Evolutionary conservation across 2,888 invertebrate species (phyloP).

Genomic region (Ormyrus labotus): DNA sequence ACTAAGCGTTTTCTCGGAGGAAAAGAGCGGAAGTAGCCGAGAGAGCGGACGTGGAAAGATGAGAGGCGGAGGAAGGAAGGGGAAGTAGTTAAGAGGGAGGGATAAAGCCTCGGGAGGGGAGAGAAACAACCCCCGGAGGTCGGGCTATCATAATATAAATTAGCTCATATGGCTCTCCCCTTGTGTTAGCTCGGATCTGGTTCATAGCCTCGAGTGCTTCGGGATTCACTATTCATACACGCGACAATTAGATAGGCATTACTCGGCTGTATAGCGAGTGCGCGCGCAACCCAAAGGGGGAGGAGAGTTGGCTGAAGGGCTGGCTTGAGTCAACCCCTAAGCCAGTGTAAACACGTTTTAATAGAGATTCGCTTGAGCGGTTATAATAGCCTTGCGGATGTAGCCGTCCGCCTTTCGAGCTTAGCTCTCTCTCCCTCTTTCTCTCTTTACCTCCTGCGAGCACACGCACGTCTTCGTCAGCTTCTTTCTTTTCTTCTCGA

Average conservation of each 20-base stretch:
- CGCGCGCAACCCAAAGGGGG: slow-evolving; percentile 61
- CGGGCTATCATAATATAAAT: slow-evolving; percentile 76
- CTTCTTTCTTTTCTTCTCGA: slow-evolving; percentile 24
- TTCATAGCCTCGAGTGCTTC: slow-evolving; percentile 75
- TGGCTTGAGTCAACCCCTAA: slow-evolving; percentile 75
- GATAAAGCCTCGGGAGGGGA: slow-evolving; percentile 66
- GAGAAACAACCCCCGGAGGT: slow-evolving; percentile 60
- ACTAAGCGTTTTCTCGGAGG: slow-evolving; percentile 52
- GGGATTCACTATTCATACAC: slow-evolving; percentile 76
- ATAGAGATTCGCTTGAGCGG: slow-evolving; percentile 77
- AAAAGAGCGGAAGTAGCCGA: slow-evolving; percentile 50
- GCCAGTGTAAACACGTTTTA: slow-evolving; percentile 77
- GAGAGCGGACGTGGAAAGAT: slow-evolving; percentile 62
- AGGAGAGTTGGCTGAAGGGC: slow-evolving; percentile 69
- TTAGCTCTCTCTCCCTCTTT: slow-evolving; percentile 4
- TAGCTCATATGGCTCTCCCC: slow-evolving; percentile 74
- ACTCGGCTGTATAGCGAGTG: slow-evolving; percentile 61
- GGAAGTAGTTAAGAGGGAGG: slow-evolving; percentile 67
- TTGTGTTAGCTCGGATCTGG: slow-evolving; percentile 70
- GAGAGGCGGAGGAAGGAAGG: slow-evolving; percentile 49
- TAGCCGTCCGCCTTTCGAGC: slow-evolving; percentile 58
- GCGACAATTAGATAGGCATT: slow-evolving; percentile 77
- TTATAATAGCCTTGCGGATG: slow-evolving; percentile 76
- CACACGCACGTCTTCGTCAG: slow-evolving; percentile 19
- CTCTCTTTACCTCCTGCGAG: slow-evolving; percentile 26